phyloP scores from a whole-genome alignment of 2,888 invertebrate genomes.

The Eilema griseolum region DNA sequence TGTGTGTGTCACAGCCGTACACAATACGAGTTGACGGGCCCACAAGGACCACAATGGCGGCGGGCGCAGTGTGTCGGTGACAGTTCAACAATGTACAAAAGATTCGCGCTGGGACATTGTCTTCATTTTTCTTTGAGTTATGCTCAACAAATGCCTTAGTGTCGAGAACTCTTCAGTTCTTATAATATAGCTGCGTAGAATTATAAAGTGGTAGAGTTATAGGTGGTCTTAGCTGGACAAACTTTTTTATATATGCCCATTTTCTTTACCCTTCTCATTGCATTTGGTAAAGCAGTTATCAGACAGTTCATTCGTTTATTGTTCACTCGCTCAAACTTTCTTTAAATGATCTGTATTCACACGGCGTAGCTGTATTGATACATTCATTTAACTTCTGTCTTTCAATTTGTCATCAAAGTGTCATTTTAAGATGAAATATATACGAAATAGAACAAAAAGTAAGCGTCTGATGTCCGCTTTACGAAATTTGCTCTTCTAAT shows the following conservation, averaged over 20 bases:
- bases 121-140: background rate
- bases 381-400: too few relatives aligned
- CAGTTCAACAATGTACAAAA: background rate
- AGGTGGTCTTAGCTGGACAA: background rate
- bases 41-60: background rate
- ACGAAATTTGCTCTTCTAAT: too few relatives aligned
- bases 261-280: background rate
- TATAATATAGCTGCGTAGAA: background rate
- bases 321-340: too few relatives aligned
- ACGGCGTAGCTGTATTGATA: too few relatives aligned
- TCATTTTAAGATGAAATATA: too few relatives aligned
- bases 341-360: too few relatives aligned
- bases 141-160: background rate
- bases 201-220: background rate
- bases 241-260: background rate
- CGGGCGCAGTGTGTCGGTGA: background rate
- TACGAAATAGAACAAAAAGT: too few relatives aligned
- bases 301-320: too few relatives aligned
- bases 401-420: too few relatives aligned
- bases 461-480: too few relatives aligned
- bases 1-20: slow-evolving; percentile 12
- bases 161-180: background rate
- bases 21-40: slow-evolving; percentile 17
- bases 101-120: background rate
- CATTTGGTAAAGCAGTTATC: background rate